A percentile compares a stretch with the other conserved stretches of the same genome.
Evolutionary conservation across 2,888 invertebrate genomes (phyloP).

Genomic region (Ichneumon xanthorius): DNA sequence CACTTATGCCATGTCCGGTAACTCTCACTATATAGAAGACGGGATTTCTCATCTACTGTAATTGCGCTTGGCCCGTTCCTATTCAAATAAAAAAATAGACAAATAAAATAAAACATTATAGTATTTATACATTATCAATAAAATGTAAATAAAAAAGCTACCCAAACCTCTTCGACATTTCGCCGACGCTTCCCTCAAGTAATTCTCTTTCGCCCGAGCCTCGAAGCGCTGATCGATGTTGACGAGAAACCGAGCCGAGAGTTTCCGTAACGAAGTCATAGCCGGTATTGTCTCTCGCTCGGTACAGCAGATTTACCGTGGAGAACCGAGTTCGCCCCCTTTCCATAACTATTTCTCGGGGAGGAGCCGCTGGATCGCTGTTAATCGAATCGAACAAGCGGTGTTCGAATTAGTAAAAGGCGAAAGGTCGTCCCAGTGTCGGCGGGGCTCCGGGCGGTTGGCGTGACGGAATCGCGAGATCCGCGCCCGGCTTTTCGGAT

Average conservation of each 20-base stretch:
- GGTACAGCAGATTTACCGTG: neutral
- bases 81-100: no score
- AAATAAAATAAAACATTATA: no score
- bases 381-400: constrained; percentile 33
- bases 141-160: no score
- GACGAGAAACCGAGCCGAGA: neutral
- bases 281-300: neutral
- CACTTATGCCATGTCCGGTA: no score
- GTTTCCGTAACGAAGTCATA: neutral
- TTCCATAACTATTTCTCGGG: neutral
- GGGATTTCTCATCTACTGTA: no score
- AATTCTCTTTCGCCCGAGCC: neutral
- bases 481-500: neutral
- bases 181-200: neutral
- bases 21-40: no score
- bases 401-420: constrained; percentile 19
- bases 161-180: no score
- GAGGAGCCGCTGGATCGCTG: neutral
- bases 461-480: neutral
- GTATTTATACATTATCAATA: no score
- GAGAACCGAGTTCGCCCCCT: neutral
- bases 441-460: neutral
- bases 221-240: neutral
- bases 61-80: no score
- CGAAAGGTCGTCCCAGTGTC: constrained; percentile 9